These are phyloP conservation scores for Xylota segnis DNA, from an alignment of 2,888 invertebrate species.

Conservation along the genomic window DNA sequence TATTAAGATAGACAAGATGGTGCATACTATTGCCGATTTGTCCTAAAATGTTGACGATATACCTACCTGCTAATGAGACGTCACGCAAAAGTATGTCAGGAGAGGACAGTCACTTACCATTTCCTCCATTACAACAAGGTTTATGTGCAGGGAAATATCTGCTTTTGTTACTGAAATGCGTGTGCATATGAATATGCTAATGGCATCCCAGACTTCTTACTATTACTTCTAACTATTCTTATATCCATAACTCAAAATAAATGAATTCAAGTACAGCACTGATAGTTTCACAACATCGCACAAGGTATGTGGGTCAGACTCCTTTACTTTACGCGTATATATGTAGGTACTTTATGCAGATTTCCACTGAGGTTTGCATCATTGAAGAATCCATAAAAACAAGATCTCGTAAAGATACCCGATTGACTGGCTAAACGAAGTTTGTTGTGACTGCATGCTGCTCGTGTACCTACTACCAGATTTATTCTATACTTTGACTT, in stretches of 20 bases:
- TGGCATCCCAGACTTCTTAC: neutral
- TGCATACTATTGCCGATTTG: no score
- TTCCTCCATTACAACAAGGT: no score
- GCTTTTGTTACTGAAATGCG: no score
- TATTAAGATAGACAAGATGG: no score
- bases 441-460: slow-evolving; percentile 18
- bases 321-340: slow-evolving; percentile 28
- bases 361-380: slow-evolving; percentile 51
- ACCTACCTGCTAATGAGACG: no score
- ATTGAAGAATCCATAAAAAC: slow-evolving; percentile 49
- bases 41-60: no score
- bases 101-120: no score
- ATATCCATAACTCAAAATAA: slow-evolving; percentile 32
- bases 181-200: neutral
- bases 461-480: neutral
- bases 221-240: no score
- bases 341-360: slow-evolving; percentile 62
- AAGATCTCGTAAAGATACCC: slow-evolving; percentile 39
- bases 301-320: slow-evolving; percentile 55
- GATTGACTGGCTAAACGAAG: slow-evolving; percentile 15
- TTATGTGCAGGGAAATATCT: no score
- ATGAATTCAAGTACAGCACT: slow-evolving; percentile 7
- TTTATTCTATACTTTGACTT: slow-evolving; percentile 9
- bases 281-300: slow-evolving; percentile 27
- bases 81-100: no score